Conservation (phyloP, 2,797 vertebrate genomes). For the Onychomys leucogaster region DNA sequence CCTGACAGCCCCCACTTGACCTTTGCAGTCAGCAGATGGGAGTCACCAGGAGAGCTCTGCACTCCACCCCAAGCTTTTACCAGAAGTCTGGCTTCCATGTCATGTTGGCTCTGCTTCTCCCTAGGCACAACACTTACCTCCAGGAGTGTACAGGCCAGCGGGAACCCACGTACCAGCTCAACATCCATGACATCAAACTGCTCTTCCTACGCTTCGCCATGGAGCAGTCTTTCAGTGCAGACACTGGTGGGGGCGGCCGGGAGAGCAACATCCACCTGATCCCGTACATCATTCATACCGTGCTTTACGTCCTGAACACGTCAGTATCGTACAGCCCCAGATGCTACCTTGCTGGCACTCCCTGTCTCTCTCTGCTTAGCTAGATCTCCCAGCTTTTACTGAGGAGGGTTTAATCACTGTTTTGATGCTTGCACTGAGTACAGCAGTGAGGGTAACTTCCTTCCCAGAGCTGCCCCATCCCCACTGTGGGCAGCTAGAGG, state of each 20-base stretch:
- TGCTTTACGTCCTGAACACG: constrained; percentile 99
- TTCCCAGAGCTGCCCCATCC: not conserved
- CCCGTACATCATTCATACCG: constrained; percentile 99
- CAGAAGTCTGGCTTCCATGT: not conserved
- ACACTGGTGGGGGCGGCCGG: constrained; percentile 96
- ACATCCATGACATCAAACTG: constrained; percentile 98
- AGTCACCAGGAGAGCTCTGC: not conserved
- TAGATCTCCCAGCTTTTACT: not conserved
- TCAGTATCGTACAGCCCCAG: constrained; percentile 84
- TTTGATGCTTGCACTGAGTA: not conserved
- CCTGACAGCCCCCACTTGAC: not conserved
- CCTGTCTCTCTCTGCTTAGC: not conserved
- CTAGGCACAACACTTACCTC: constrained; percentile 99
- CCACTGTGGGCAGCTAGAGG: not conserved
- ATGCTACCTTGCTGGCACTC: fast-evolving
- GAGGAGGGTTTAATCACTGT: not conserved
- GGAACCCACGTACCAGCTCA: constrained; percentile 99
- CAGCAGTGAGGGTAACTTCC: not conserved
- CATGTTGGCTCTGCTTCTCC: not conserved
- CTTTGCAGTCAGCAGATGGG: not conserved
- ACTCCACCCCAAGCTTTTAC: not conserved
- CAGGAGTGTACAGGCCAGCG: constrained; percentile 98
- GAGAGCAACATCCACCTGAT: constrained; percentile 99
- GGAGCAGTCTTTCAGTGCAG: constrained; percentile 98
- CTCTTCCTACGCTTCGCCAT: constrained; percentile 98